phyloP scores from a whole-genome alignment of 2,888 invertebrate species.

The Drosophila silvestris region DNA sequence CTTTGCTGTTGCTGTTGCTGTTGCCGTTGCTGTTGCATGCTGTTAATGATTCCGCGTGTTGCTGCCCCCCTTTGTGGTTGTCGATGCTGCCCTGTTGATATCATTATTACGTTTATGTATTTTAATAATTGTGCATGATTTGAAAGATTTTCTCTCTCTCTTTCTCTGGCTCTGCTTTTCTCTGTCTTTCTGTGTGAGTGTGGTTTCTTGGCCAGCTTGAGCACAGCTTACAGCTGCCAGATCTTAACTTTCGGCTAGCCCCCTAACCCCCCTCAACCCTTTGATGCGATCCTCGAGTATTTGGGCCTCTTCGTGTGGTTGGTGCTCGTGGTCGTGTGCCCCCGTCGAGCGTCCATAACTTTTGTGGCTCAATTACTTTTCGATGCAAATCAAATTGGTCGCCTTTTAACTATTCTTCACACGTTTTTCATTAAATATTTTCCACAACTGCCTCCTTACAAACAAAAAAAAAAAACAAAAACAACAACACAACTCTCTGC shows the following conservation, averaged over 20 bases:
- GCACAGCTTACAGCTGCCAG: constrained; percentile 20
- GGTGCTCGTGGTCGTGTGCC: constrained; percentile 63
- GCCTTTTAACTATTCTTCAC: constrained; percentile 82
- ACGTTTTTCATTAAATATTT: constrained; percentile 78
- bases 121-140: constrained; percentile 84
- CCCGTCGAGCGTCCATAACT: constrained; percentile 74
- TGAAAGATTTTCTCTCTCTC: constrained; percentile 61
- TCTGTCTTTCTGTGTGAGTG: not conserved
- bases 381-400: constrained; percentile 82
- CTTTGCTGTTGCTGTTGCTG: constrained; percentile 45
- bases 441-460: constrained; percentile 26
- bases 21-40: constrained; percentile 59
- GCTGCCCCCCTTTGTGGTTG: constrained; percentile 29
- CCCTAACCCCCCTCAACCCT: not conserved
- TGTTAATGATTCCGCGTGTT: constrained; percentile 72
- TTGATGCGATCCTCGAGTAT: constrained; percentile 9
- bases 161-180: not conserved
- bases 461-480: not conserved
- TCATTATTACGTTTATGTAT: constrained; percentile 84
- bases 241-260: constrained; percentile 17
- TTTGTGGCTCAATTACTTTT: constrained; percentile 81
- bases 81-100: constrained; percentile 80
- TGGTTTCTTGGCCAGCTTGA: constrained; percentile 18
- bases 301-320: constrained; percentile 17
- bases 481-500: constrained; percentile 32